Evolutionary conservation across 2,888 invertebrate species (phyloP), one percentile per base, ranked within the genome.

Genomic region (Philhelius pedissequus): DNA sequence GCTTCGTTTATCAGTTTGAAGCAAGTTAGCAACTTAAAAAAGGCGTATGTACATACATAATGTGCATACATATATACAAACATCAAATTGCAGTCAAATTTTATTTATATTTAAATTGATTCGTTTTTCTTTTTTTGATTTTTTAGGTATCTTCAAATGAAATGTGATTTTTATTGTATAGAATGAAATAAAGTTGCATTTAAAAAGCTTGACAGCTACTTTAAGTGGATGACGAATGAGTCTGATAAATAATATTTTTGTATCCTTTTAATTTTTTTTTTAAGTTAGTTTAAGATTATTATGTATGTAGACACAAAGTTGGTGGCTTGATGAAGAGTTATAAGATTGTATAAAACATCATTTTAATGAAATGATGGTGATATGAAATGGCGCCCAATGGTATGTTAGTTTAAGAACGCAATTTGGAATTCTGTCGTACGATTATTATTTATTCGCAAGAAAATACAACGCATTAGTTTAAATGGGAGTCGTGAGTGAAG

Each of bases 1-100:
- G 45, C 62, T 62, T 62, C 62, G 43, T 45, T 62, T 45, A 62
- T 62, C 30, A 62, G 30, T 45, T 62, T 62, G 27, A 18, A 62
- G 11, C 6, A 60, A 15, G 38, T 40, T n/a, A 20, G 6, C 18
- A 22, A 18, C n/a, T n/a, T n/a, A n/a, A 18, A 56, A 35, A 58
- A 60, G 15, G 11, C 25, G 30, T n/a, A n/a, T n/a, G n/a, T n/a
- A n/a, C n/a, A n/a, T n/a, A n/a, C n/a, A n/a, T n/a, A n/a, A n/a
- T n/a, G n/a, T n/a, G n/a, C n/a, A n/a, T n/a, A n/a, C n/a, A n/a
- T n/a, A n/a, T n/a, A n/a, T n/a, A n/a, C 20, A 27, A 18, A 30
- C 32, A 62, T 62, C 45, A 62, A 62, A 45, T 38, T 15, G 60
- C 25, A 40, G 40, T 38, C 1, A 11, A 27, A 27, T 15, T 60